Base-by-base conservation (phyloP, 2,888 invertebrate genomes). In the Gymnocheta viridis region DNA sequence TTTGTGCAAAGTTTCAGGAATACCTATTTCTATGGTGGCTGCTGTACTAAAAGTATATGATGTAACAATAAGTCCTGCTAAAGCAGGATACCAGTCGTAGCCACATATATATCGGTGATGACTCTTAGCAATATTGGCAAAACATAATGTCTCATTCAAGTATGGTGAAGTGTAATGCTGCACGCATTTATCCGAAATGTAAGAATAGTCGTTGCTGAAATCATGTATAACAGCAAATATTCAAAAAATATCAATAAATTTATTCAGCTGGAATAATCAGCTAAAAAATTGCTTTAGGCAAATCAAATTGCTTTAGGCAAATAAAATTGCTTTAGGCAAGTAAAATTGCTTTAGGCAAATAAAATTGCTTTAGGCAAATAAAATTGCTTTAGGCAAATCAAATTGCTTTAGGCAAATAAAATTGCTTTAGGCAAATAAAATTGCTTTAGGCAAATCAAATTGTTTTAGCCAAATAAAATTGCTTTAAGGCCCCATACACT, bases 81-180 rank as follows among this genome's bases (percentile, higher is more conserved):
- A 93, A 90, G 94, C 93, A 0, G 95, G 95, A 92, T 96, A 96
- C 94, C 96, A 96, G 82, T 93, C 93, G 14, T 94, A 92, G 82
- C 93, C 92, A 6, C 94, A 94, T 47, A 96, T 94, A 89, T 93
- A 94, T 87, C 95, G 95, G 82, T 94, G 93, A 89, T 94, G 94
- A 82, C 95, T 95, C 88, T 94, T 93, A 0, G 92, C 89, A 2
- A 95, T 94, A 88, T 95, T 94, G 27, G 94, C 94, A 87, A 95
- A 95, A 87, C 95, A 94, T 64, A 94, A 93, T 85, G 94, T 89
- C 74, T 92, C 92, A 82, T 91, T 88, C 14, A 92, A 86, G 47
- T 87, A 88, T 0, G 92, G 91, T 32, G 87, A 88, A 7, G 88
- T 87, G 64, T 90, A 91, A 81, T 89, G 90, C 22, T 85, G 82